These are phyloP conservation scores for Adela reaumurella DNA, from an alignment of 2,888 invertebrate species.

Conservation along the genomic window DNA sequence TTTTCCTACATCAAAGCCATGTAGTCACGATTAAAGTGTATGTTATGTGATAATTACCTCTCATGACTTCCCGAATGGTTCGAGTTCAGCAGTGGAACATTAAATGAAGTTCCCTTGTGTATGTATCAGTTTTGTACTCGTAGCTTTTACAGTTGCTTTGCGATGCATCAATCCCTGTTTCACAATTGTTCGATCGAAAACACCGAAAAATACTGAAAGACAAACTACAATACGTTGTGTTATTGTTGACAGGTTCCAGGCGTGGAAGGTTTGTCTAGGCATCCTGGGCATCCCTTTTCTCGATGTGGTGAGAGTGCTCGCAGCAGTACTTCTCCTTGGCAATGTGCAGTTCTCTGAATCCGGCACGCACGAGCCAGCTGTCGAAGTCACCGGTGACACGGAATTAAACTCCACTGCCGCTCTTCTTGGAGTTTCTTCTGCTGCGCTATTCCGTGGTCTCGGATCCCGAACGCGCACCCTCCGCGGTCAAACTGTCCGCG, in stretches of 20 bases:
- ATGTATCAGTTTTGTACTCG: too few species aligned
- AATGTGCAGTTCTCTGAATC: conserved; percentile 88
- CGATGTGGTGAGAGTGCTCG: conserved; percentile 88
- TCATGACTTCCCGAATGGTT: too few species aligned
- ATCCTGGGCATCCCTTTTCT: conserved; percentile 90
- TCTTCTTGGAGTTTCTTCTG: conserved; percentile 67
- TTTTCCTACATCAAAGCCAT: too few species aligned
- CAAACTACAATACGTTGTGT: not conserved
- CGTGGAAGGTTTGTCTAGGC: conserved; percentile 89
- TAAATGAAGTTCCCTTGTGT: too few species aligned
- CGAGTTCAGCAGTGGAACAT: too few species aligned
- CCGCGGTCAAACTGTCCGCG: conserved; percentile 74
- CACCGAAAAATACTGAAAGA: too few species aligned
- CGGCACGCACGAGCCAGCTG: conserved; percentile 59
- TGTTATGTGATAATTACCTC: too few species aligned
- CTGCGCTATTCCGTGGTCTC: conserved; percentile 74
- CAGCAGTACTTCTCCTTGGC: conserved; percentile 86
- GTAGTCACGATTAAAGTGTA: too few species aligned
- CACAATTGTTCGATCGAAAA: too few species aligned
- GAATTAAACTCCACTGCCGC: conserved; percentile 86
- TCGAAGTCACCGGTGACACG: conserved; percentile 75
- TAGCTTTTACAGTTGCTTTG: too few species aligned
- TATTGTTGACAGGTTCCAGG: conserved; percentile 63
- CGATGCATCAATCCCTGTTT: too few species aligned
- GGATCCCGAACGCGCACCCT: conserved; percentile 79